Evolutionary conservation across 2,113 vertebrate genomes (phyloP).

Genomic region (Hemibates koningsi): DNA sequence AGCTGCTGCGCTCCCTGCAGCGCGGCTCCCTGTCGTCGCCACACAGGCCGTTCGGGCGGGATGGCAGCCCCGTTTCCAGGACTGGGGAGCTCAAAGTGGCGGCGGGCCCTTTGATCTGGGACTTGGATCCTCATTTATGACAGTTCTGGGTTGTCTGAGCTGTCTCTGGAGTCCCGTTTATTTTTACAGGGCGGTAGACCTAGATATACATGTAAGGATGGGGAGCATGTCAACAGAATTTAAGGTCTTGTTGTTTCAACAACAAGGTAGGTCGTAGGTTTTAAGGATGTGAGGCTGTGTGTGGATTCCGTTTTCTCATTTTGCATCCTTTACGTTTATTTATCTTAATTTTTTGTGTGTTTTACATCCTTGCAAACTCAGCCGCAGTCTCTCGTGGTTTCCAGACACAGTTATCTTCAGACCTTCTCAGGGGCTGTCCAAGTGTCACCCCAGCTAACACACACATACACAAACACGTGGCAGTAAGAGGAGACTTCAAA

Average conservation of each 20-base stretch:
- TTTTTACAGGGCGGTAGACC: constrained; percentile 25
- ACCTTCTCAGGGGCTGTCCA: neutral
- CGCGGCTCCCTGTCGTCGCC: neutral
- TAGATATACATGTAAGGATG: neutral
- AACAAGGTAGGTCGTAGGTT: neutral
- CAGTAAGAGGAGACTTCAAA: constrained; percentile 3
- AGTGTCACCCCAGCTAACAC: neutral
- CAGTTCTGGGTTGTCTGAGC: constrained; percentile 57
- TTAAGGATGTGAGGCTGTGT: neutral
- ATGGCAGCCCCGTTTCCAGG: neutral
- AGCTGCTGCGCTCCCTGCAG: neutral
- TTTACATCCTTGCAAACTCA: neutral
- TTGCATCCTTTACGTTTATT: neutral
- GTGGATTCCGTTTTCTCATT: neutral
- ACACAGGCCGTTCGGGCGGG: neutral
- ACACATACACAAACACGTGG: neutral
- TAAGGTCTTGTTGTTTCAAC: neutral
- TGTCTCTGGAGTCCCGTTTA: constrained; percentile 9
- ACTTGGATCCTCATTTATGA: constrained; percentile 19
- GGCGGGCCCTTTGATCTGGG: constrained; percentile 21
- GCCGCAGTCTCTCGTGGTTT: neutral
- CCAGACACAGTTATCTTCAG: neutral
- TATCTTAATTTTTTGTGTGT: neutral
- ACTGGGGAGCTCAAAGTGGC: neutral
- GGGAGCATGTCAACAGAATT: neutral